phyloP scores from a whole-genome alignment of 1,140 invertebrate species.

The Carcinoscorpius rotundicauda region DNA sequence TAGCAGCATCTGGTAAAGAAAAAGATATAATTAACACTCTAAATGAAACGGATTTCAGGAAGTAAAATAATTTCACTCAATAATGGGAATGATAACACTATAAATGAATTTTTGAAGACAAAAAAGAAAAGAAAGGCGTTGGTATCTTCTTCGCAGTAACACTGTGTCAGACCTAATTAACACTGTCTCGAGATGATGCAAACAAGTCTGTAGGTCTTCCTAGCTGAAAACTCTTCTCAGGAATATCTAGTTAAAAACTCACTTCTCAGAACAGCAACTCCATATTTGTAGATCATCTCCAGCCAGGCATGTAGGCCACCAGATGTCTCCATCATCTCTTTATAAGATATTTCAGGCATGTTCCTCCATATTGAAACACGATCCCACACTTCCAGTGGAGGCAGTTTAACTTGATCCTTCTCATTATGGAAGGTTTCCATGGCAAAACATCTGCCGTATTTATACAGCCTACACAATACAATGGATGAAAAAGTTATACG shows the following conservation, averaged over 20 bases:
- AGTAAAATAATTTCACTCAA: too few relatives aligned
- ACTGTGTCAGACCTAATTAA: too few relatives aligned
- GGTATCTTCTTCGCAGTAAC: too few relatives aligned
- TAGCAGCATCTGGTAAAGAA: too few relatives aligned
- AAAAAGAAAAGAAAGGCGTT: too few relatives aligned
- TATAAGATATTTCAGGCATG: conserved; percentile 31
- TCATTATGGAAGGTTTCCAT: conserved; percentile 29
- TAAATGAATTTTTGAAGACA: too few relatives aligned
- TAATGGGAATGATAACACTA: too few relatives aligned
- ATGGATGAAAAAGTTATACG: not conserved
- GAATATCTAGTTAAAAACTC: not conserved
- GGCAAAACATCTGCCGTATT: conserved; percentile 32
- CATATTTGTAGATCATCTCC: conserved; percentile 32
- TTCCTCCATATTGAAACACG: conserved; percentile 27
- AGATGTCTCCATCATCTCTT: conserved; percentile 31
- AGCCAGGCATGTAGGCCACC: conserved; percentile 29
- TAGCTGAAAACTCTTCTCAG: not conserved
- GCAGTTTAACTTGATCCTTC: conserved; percentile 19
- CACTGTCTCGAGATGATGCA: too few relatives aligned
- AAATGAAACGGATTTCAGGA: too few relatives aligned
- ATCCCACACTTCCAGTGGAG: conserved; percentile 29
- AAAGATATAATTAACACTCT: too few relatives aligned
- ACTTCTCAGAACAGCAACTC: conserved; percentile 28
- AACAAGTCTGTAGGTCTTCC: too few relatives aligned
- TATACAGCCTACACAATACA: conserved; percentile 27